Conservation (phyloP, 2,113 vertebrate genomes). For the Motacilla tschutschensis region DNA sequence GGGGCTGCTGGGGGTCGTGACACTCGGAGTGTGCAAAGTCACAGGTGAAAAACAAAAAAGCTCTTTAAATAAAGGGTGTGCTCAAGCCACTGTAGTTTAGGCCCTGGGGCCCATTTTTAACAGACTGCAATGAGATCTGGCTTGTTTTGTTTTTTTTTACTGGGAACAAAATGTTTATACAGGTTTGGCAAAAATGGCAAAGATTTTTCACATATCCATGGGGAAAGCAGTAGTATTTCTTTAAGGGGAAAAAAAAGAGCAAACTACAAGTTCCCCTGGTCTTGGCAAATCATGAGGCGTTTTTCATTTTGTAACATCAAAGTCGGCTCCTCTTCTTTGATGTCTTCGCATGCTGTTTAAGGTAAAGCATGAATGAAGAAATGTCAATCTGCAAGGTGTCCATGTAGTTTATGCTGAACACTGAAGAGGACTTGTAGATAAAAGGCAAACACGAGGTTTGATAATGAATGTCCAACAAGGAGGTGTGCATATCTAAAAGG, state of each 20-base stretch:
- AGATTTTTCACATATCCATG: slow-evolving; percentile 29
- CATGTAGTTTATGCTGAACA: slow-evolving; percentile 95
- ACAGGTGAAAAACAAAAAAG: neutral
- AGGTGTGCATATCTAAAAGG: slow-evolving; percentile 76
- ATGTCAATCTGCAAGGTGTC: slow-evolving; percentile 97
- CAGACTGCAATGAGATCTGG: neutral
- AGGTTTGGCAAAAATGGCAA: slow-evolving; percentile 15
- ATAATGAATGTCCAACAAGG: slow-evolving; percentile 96
- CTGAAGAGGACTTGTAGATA: slow-evolving; percentile 90
- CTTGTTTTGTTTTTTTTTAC: neutral
- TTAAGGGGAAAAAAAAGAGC: slow-evolving; percentile 64
- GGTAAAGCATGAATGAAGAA: slow-evolving; percentile 97
- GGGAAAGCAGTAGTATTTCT: slow-evolving; percentile 62
- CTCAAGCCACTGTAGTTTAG: neutral
- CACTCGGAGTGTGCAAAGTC: neutral
- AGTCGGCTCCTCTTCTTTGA: slow-evolving; percentile 87
- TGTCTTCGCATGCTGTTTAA: slow-evolving; percentile 95
- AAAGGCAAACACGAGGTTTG: slow-evolving; percentile 93
- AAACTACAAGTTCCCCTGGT: slow-evolving; percentile 87
- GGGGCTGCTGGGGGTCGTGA: neutral
- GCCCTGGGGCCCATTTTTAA: neutral
- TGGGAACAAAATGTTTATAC: neutral
- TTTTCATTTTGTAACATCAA: slow-evolving; percentile 96
- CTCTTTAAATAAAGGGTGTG: neutral
- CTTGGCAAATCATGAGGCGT: slow-evolving; percentile 90